Percentiles rank a stretch among this genome's conserved stretches.
Conservation (phyloP, 2,888 invertebrate species). For the Cotesia congregata region DNA sequence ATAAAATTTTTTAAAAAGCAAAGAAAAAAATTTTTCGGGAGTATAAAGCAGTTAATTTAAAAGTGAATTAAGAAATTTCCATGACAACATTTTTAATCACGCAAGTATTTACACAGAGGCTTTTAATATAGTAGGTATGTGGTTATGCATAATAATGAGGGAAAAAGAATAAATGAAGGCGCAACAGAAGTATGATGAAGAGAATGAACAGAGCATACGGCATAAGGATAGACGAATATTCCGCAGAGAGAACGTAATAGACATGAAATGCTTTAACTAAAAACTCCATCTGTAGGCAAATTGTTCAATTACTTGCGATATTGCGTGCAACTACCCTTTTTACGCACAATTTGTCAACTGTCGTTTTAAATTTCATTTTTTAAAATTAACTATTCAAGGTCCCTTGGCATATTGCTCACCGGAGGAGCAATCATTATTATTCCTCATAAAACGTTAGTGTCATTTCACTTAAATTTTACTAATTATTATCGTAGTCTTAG, state of each 20-base stretch:
- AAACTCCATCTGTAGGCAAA: constrained; percentile 70
- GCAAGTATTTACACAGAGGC: constrained; percentile 60
- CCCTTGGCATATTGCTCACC: not conserved
- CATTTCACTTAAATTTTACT: not conserved
- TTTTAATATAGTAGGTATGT: constrained; percentile 69
- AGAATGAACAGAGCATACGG: constrained; percentile 16
- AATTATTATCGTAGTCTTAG: too few relatives aligned
- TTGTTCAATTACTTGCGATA: constrained; percentile 68
- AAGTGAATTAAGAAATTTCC: constrained; percentile 60
- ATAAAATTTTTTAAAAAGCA: not conserved
- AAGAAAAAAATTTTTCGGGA: not conserved
- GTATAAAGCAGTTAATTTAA: not conserved
- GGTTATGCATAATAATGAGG: constrained; percentile 67
- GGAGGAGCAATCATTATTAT: not conserved
- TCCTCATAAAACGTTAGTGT: not conserved
- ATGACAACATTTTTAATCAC: constrained; percentile 69
- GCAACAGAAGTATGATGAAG: constrained; percentile 22
- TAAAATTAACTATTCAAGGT: not conserved
- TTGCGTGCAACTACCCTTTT: constrained; percentile 36
- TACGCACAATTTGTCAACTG: constrained; percentile 1
- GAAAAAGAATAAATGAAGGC: constrained; percentile 12
- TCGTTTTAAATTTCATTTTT: constrained; percentile 9
- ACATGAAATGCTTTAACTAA: constrained; percentile 64
- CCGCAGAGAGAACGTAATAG: constrained; percentile 48
- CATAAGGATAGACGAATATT: constrained; percentile 44